phyloP scores from a whole-genome alignment of 2,797 vertebrate species.

The Sphenodon punctatus region DNA sequence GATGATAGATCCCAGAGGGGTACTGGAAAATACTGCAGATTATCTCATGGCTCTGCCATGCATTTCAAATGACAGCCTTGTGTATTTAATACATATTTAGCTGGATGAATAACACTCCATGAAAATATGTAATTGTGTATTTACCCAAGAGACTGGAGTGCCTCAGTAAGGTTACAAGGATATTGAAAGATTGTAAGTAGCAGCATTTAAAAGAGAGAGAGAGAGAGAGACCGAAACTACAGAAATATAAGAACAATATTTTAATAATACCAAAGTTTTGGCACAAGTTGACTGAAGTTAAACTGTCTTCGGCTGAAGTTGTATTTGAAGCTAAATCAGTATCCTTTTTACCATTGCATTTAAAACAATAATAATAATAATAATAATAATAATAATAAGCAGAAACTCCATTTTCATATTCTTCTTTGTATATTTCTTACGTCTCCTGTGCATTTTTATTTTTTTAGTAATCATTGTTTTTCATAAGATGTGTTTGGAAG shows the following conservation, averaged over 20 bases:
- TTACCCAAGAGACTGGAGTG: slow-evolving; percentile 49
- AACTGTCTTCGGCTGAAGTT: no score
- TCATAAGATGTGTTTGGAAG: no score
- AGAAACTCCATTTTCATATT: no score
- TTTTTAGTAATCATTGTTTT: no score
- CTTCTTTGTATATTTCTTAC: no score
- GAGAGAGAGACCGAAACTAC: not conserved
- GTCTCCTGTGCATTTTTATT: no score
- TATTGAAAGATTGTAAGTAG: slow-evolving; percentile 30
- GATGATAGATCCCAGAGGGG: not conserved
- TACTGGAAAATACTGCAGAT: not conserved
- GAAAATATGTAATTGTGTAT: slow-evolving; percentile 35
- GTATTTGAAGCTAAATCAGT: not conserved
- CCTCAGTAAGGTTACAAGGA: slow-evolving; percentile 38
- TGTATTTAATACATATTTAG: slow-evolving; percentile 38
- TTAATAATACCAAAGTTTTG: not conserved
- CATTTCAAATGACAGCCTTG: slow-evolving; percentile 6
- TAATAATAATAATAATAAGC: no score
- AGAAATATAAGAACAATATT: not conserved
- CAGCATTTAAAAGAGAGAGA: slow-evolving; percentile 36
- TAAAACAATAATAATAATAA: not conserved
- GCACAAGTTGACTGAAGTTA: not conserved
- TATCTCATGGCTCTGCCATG: not conserved
- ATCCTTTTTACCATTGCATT: not conserved
- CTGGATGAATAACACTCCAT: slow-evolving; percentile 20